Percentiles rank a stretch among this genome's conserved stretches.
Evolutionary conservation across 2,888 invertebrate genomes (phyloP).

Genomic region (Phragmatobia fuliginosa): DNA sequence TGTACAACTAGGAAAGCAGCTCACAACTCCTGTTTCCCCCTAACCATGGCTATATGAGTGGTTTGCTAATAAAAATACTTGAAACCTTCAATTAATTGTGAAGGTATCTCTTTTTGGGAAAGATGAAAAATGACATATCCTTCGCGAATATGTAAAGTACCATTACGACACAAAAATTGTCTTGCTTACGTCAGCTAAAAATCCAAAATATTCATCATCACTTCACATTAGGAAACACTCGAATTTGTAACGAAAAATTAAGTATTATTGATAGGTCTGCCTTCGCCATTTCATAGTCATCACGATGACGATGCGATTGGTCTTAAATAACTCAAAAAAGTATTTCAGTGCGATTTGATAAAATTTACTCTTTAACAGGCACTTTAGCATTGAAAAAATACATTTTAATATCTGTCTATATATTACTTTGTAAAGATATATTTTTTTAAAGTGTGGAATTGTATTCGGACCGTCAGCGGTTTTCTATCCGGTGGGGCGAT

Average conservation of each 20-base stretch:
- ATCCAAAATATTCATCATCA: constrained; percentile 46
- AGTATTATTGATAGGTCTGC: constrained; percentile 51
- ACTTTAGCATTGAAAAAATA: too few relatives aligned
- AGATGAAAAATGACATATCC: background rate
- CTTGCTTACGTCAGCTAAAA: constrained; percentile 43
- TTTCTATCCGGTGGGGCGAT: too few relatives aligned
- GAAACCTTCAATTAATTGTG: background rate
- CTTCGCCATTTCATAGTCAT: constrained; percentile 48
- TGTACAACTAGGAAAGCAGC: background rate
- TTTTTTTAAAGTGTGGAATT: too few relatives aligned
- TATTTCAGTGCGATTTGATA: constrained; percentile 34
- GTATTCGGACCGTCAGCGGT: too few relatives aligned
- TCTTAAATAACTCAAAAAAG: constrained; percentile 49
- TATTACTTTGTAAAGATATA: too few relatives aligned
- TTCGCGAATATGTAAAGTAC: constrained; percentile 13
- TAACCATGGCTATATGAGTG: background rate
- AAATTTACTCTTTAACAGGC: constrained; percentile 24
- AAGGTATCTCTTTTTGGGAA: background rate
- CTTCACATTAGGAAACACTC: constrained; percentile 49
- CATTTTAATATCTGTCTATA: too few relatives aligned
- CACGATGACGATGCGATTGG: constrained; percentile 55
- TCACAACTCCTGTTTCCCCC: background rate
- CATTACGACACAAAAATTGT: constrained; percentile 8
- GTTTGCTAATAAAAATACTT: too few relatives aligned
- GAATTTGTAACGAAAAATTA: constrained; percentile 35